Base-by-base conservation (phyloP, 2,113 vertebrate genomes). In the Bagarius yarrelli region DNA sequence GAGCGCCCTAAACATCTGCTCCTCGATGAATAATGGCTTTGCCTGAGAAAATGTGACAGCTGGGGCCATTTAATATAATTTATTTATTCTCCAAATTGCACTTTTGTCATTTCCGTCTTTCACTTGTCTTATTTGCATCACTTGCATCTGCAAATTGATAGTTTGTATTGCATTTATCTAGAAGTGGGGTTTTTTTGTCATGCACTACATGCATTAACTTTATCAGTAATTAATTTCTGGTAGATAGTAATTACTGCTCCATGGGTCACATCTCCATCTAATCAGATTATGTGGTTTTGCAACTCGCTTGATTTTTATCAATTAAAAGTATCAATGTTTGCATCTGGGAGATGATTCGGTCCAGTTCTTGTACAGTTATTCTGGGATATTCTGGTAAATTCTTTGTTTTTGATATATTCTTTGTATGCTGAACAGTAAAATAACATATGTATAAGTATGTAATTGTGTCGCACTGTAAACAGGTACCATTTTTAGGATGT, bases 11-110 rank as follows among this genome's bases (percentile, higher is more conserved):
- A 70, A 60, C 61, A 50, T 47, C 81, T 81, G 73, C 44, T 55
- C 76, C 81, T 73, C 53, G 55, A 66, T 83, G 44, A 63, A 15
- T 80, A 85, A 78, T 76, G 72, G 82, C 76, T 76, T 85, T 83
- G 83, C 60, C 85, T 36, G 30, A 21, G 4, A 82, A 76, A 76
- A 80, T 76, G 52, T 66, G 67, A 80, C 60, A 77, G 81, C 78
- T 72, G 78, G 60, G 47, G n/a, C 57, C 60, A 57, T 57, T 64
- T 40, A 23, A 27, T 36, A 47, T 80, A 64, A 80, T 80, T 63
- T 69, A 21, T 78, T 69, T 60, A 53, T 71, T 44, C 69, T 56
- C 21, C n/a, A 56, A 44, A 34, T 34, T 25, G 50, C 23, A 2
- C 30, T 34, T 78, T 78, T 78, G 78, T 67, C 34, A 70, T 70